Evolutionary conservation across 2,888 invertebrate genomes (phyloP).

Genomic region (Podotricha telesiphe): DNA sequence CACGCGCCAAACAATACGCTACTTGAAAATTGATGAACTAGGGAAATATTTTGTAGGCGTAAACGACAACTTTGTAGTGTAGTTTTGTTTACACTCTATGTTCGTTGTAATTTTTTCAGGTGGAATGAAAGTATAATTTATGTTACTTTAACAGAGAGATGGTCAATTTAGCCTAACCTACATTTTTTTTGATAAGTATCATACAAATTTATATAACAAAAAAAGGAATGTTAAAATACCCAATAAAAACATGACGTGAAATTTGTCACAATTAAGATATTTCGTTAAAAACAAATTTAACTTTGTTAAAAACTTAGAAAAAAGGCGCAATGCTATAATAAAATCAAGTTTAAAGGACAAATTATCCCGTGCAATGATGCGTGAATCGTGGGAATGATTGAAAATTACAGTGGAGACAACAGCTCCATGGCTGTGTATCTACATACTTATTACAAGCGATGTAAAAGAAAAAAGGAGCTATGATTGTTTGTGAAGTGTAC

Average conservation of each 20-base stretch:
- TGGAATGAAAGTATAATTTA: too few species aligned
- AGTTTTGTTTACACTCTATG: constrained; percentile 4
- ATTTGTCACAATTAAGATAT: neutral
- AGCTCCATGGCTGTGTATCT: neutral
- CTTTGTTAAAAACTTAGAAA: neutral
- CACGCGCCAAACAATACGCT: constrained; percentile 33
- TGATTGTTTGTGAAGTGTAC: neutral
- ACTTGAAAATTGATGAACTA: constrained; percentile 30
- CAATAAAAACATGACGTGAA: too few species aligned
- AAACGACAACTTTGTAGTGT: neutral
- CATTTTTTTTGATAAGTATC: too few species aligned
- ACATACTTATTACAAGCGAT: neutral
- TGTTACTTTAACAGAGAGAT: too few species aligned
- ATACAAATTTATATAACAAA: too few species aligned
- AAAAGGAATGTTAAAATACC: too few species aligned
- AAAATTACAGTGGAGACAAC: constrained; percentile 16
- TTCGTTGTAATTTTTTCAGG: neutral
- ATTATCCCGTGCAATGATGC: constrained; percentile 18
- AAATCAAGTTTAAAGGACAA: constrained; percentile 11
- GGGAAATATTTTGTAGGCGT: constrained; percentile 21
- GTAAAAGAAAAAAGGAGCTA: neutral
- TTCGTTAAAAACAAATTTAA: neutral
- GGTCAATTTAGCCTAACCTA: too few species aligned
- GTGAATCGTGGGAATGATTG: constrained; percentile 19
- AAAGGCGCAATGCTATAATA: constrained; percentile 4